These are phyloP conservation scores for Maniola hyperantus DNA, from an alignment of 2,888 invertebrate genomes.

Conservation along the genomic window DNA sequence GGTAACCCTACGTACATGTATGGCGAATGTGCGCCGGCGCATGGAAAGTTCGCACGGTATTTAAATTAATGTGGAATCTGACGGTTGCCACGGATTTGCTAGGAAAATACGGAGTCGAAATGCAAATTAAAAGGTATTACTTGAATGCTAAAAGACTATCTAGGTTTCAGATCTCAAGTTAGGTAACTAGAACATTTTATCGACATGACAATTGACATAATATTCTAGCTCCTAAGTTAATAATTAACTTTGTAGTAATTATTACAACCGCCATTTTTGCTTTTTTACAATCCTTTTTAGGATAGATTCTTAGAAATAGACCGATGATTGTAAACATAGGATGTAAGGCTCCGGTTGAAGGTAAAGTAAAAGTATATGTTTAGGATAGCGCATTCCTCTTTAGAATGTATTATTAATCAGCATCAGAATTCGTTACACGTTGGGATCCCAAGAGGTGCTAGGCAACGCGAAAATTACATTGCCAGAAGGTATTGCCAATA, in stretches of 20 bases:
- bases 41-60: slow-evolving; percentile 48
- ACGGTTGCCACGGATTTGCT: slow-evolving; percentile 35
- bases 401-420: no score
- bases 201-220: neutral
- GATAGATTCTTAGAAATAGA: neutral
- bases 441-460: no score
- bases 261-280: neutral
- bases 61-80: slow-evolving; percentile 43
- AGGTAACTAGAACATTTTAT: neutral
- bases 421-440: no score
- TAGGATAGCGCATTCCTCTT: no score
- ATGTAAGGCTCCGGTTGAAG: neutral
- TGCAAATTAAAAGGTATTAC: slow-evolving; percentile 18
- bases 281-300: neutral
- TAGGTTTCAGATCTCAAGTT: neutral
- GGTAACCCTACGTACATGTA: slow-evolving; percentile 31
- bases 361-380: neutral
- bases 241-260: no score
- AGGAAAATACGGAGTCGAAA: slow-evolving; percentile 24
- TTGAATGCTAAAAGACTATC: neutral
- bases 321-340: neutral
- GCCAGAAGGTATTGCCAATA: no score
- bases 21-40: slow-evolving; percentile 37
- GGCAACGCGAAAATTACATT: no score
- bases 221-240: neutral